Conservation (phyloP, 2,888 invertebrate species). For the Epinotia ramella region DNA sequence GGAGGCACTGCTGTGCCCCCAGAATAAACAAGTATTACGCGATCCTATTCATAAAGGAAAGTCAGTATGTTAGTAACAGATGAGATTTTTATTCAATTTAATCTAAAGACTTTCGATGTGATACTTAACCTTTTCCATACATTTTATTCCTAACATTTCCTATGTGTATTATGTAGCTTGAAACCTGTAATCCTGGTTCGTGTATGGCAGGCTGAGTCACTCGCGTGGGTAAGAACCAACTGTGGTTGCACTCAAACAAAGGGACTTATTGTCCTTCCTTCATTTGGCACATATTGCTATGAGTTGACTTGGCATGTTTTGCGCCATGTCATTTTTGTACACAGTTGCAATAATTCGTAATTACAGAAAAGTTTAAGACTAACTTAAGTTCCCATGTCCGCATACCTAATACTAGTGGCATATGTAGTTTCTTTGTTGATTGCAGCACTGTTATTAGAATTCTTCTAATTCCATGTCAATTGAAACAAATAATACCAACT, state of each 20-base stretch:
- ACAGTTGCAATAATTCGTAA: slow-evolving; percentile 6
- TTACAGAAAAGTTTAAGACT: slow-evolving; percentile 1
- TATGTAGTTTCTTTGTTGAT: slow-evolving; percentile 1
- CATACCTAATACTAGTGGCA: neutral
- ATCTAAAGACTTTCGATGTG: too few species aligned
- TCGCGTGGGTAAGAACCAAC: slow-evolving; percentile 20
- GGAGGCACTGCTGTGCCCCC: too few species aligned
- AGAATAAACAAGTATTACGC: too few species aligned
- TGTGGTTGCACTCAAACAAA: slow-evolving; percentile 23
- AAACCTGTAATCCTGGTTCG: slow-evolving; percentile 19
- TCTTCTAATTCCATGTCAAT: too few species aligned
- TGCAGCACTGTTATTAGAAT: neutral
- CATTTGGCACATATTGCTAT: slow-evolving; percentile 14
- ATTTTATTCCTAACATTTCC: neutral
- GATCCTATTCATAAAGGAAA: too few species aligned
- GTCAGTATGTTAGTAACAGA: too few species aligned
- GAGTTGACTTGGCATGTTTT: slow-evolving; percentile 17
- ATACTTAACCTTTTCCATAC: neutral
- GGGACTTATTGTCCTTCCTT: slow-evolving; percentile 26
- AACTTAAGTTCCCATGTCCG: slow-evolving; percentile 17
- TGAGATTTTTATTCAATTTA: too few species aligned
- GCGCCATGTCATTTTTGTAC: neutral
- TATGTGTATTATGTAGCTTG: slow-evolving; percentile 9
- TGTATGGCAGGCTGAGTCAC: slow-evolving; percentile 32
- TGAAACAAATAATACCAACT: too few species aligned